phyloP scores from a whole-genome alignment of 1,140 invertebrate genomes.

The Lethocerus indicus region DNA sequence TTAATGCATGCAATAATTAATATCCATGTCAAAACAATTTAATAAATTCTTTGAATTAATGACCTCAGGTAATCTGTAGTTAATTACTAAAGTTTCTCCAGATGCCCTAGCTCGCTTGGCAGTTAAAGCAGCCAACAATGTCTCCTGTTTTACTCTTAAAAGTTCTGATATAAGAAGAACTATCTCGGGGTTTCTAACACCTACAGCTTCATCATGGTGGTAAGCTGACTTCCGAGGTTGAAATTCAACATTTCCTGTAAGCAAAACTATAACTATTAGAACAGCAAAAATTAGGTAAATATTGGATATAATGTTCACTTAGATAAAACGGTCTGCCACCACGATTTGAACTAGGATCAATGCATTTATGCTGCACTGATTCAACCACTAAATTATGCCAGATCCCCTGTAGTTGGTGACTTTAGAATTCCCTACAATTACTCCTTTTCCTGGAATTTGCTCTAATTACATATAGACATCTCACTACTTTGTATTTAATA shows the following conservation, averaged over 20 bases:
- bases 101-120: constrained; percentile 69
- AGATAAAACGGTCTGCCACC: no score
- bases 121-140: constrained; percentile 67
- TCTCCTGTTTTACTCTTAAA: constrained; percentile 75
- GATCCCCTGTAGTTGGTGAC: no score
- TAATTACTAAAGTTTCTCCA: constrained; percentile 83
- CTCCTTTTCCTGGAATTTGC: no score
- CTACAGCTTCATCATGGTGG: constrained; percentile 90
- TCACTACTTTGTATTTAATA: no score
- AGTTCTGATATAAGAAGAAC: constrained; percentile 72
- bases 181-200: constrained; percentile 74
- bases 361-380: no score
- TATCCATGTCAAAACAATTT: no score
- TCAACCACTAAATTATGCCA: no score
- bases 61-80: constrained; percentile 56
- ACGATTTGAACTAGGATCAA: no score
- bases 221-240: constrained; percentile 73
- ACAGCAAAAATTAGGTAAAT: not conserved
- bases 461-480: no score
- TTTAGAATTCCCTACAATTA: no score
- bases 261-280: not conserved
- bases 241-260: constrained; percentile 64
- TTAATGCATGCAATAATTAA: no score
- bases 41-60: no score
- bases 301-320: not conserved